Conservation (phyloP, 2,888 invertebrate species). For the Didymodactylos carnosus region DNA sequence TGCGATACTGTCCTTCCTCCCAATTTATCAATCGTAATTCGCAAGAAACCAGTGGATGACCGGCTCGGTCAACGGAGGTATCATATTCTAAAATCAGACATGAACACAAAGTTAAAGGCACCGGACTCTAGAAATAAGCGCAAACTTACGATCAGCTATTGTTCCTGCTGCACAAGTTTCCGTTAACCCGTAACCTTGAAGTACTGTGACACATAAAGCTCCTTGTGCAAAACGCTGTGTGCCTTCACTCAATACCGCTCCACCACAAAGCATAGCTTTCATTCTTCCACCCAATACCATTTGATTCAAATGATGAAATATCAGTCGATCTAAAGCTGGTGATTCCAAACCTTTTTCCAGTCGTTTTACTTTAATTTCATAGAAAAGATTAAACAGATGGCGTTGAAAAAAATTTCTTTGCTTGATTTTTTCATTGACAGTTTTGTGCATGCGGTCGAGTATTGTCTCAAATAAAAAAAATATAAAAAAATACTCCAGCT, state of each 20-base stretch:
- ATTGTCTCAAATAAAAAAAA: not conserved
- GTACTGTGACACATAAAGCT: slow-evolving; percentile 68
- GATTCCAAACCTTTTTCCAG: slow-evolving; percentile 36
- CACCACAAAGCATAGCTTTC: slow-evolving; percentile 69
- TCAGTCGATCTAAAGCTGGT: slow-evolving; percentile 33
- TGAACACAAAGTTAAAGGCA: not conserved
- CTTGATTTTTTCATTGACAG: slow-evolving; percentile 6
- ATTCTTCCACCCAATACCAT: slow-evolving; percentile 58
- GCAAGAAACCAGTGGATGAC: slow-evolving; percentile 62
- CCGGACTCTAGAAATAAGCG: slow-evolving; percentile 15
- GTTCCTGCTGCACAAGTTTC: slow-evolving; percentile 79
- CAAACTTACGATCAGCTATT: not conserved
- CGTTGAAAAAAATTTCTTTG: slow-evolving; percentile 7
- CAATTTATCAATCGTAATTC: slow-evolving; percentile 70
- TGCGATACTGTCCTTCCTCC: slow-evolving; percentile 49
- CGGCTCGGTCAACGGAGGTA: slow-evolving; percentile 50
- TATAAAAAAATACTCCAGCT: no score
- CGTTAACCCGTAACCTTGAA: slow-evolving; percentile 86
- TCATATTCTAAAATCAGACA: not conserved
- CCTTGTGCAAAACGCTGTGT: slow-evolving; percentile 79
- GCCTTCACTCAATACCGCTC: slow-evolving; percentile 81
- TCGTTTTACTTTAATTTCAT: slow-evolving; percentile 49
- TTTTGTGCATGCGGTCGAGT: slow-evolving; percentile 7
- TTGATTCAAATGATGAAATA: not conserved
- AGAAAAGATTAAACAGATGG: slow-evolving; percentile 7